A percentile compares a stretch with the other conserved stretches of the same genome.
phyloP scores from a whole-genome alignment of 2,888 invertebrate species.

The Mechanitis messenoides region DNA sequence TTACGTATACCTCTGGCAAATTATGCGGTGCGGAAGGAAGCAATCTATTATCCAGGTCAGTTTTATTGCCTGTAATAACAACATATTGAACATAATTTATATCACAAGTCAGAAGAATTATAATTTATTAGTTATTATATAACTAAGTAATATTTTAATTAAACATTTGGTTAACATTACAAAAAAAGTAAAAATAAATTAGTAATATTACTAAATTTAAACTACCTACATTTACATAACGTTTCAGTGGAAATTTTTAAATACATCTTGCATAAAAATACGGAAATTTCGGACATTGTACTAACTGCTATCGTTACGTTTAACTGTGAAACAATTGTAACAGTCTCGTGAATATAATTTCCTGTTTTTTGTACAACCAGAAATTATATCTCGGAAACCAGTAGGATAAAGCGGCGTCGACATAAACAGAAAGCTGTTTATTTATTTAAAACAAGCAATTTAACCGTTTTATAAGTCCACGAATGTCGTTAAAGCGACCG shows the following conservation, averaged over 20 bases:
- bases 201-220: too few relatives aligned
- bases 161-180: too few relatives aligned
- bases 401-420: slow-evolving; percentile 35
- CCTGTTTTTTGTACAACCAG: slow-evolving; percentile 26
- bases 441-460: slow-evolving; percentile 59
- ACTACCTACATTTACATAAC: background rate
- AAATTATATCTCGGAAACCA: slow-evolving; percentile 28
- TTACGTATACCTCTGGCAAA: slow-evolving; percentile 79
- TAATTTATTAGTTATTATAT: too few relatives aligned
- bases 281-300: slow-evolving; percentile 19
- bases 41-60: slow-evolving; percentile 77
- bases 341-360: slow-evolving; percentile 27
- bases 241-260: background rate
- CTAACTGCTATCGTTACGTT: slow-evolving; percentile 16
- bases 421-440: slow-evolving; percentile 49
- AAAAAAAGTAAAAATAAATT: too few relatives aligned
- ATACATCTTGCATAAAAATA: slow-evolving; percentile 1
- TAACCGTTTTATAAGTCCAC: slow-evolving; percentile 54
- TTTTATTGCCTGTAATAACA: background rate
- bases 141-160: too few relatives aligned
- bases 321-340: slow-evolving; percentile 13
- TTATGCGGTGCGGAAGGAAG: slow-evolving; percentile 73
- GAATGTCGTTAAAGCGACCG: slow-evolving; percentile 52
- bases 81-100: background rate
- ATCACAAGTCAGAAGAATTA: too few relatives aligned